A percentile compares a stretch with the other conserved stretches of the same genome.
These are phyloP conservation scores for Pelecanoides urinatrix DNA, from an alignment of 2,113 vertebrate genomes.

Conservation along the genomic window DNA sequence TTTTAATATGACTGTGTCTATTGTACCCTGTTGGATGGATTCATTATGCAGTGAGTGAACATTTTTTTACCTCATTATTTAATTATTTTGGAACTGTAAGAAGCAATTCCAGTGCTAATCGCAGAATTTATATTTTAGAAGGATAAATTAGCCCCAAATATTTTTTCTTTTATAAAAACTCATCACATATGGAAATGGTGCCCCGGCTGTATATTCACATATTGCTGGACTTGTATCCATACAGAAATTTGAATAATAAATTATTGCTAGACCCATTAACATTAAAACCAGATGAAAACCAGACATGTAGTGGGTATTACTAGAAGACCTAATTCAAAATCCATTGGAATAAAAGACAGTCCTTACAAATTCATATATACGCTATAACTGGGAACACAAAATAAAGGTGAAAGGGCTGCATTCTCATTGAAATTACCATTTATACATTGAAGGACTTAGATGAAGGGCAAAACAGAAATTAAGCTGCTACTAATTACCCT, in stretches of 20 bases:
- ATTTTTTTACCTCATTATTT: slow-evolving; percentile 16
- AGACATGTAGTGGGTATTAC: neutral
- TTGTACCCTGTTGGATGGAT: slow-evolving; percentile 43
- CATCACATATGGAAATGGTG: neutral
- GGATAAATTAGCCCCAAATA: neutral
- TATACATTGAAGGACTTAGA: neutral
- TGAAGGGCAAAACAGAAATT: neutral
- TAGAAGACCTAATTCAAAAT: neutral
- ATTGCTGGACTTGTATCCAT: neutral
- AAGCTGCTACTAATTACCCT: neutral
- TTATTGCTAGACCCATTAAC: neutral
- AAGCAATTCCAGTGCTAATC: neutral
- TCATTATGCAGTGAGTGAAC: slow-evolving; percentile 36
- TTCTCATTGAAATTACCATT: neutral
- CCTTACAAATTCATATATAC: neutral
- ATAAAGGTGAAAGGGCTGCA: neutral
- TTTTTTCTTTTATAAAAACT: neutral
- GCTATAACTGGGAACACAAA: neutral
- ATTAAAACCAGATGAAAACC: neutral
- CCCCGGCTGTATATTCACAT: neutral
- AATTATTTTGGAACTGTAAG: slow-evolving; percentile 38
- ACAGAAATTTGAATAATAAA: neutral
- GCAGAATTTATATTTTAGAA: neutral
- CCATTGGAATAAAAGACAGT: neutral
- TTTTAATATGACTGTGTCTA: slow-evolving; percentile 58